These are phyloP conservation scores for Centruroides sculpturatus DNA, from an alignment of 1,140 invertebrate genomes.

Conservation along the genomic window DNA sequence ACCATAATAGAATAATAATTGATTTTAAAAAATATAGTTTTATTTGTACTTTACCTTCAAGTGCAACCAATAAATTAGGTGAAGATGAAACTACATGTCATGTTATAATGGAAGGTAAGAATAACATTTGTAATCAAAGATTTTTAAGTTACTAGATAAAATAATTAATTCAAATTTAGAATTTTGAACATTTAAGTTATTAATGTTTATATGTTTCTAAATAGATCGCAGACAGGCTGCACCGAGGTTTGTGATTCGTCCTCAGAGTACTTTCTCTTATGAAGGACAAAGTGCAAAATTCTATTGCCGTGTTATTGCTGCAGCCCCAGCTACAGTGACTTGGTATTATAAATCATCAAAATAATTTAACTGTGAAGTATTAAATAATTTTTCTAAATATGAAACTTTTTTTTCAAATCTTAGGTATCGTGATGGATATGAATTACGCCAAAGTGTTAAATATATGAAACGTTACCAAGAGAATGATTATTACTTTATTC, in stretches of 20 bases:
- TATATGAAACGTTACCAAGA: conserved; percentile 96
- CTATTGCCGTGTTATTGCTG: conserved; percentile 89
- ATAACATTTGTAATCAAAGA: no score
- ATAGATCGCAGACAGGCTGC: conserved; percentile 89
- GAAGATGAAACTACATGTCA: conserved; percentile 88
- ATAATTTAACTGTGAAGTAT: background rate
- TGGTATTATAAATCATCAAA: conserved; percentile 44
- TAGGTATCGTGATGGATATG: conserved; percentile 67
- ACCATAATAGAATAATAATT: no score
- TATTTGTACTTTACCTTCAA: no score
- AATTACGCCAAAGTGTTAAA: conserved; percentile 94
- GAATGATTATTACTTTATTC: conserved; percentile 94
- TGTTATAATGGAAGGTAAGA: conserved; percentile 87
- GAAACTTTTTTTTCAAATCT: background rate
- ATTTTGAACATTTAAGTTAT: no score
- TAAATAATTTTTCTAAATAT: background rate
- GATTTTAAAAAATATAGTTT: no score
- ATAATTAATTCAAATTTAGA: no score
- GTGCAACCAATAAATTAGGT: conserved; percentile 81
- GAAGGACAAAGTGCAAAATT: conserved; percentile 96
- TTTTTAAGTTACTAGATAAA: no score
- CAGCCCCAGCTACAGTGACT: conserved; percentile 80
- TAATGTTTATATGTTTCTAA: background rate
- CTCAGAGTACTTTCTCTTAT: conserved; percentile 84
- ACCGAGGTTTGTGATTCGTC: conserved; percentile 93